Base-by-base conservation (phyloP, 1,140 invertebrate genomes). In the Cataglyphis hispanica region DNA sequence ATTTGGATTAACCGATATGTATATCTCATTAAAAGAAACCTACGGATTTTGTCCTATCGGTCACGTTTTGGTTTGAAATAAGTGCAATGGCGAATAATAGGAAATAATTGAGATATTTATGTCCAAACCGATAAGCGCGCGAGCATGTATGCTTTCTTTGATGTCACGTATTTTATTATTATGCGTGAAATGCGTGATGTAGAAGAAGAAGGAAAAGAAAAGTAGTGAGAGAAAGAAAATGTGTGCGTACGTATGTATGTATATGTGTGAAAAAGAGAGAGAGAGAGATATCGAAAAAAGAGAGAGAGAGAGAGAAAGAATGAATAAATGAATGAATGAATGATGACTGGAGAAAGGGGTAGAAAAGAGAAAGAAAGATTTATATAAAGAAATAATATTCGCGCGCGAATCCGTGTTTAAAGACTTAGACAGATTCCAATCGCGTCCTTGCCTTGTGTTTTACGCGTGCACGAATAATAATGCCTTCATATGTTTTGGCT, bases 401-500 rank as follows among this genome's bases (percentile, higher is more conserved):
- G 64, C 72, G 64, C 74, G 85, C 72, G 72, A 58, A 64, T 85
- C 60, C 40, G 37, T 50, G 61, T 75, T 72, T 74, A 84, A 66
- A 50, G 63, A 67, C 50, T 69, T 74, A 83, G 86, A 85, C 31
- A 70, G 67, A 87, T 80, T 81, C 53, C 58, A 88, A 83, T 25
- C 69, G 70, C 60, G 70, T 87, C 84, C 90, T 72, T 85, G 84
- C 81, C 83, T 83, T 87, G 46, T 86, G 89, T 88, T 91, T 86
- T 85, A 86, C 56, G 75, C 87, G 77, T 88, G 83, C 77, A 88
- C 69, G 86, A 81, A 86, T 91, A 92, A 85, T 61, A 87, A 94
- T 94, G 94, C 94, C 93, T 94, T 94, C 93, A 94, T 94, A 94
- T 94, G 93, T 94, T 94, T 94, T 94, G 94, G 94, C 93, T 94